Conservation (phyloP, 2,797 vertebrate species). For the Rallus crepitans region DNA sequence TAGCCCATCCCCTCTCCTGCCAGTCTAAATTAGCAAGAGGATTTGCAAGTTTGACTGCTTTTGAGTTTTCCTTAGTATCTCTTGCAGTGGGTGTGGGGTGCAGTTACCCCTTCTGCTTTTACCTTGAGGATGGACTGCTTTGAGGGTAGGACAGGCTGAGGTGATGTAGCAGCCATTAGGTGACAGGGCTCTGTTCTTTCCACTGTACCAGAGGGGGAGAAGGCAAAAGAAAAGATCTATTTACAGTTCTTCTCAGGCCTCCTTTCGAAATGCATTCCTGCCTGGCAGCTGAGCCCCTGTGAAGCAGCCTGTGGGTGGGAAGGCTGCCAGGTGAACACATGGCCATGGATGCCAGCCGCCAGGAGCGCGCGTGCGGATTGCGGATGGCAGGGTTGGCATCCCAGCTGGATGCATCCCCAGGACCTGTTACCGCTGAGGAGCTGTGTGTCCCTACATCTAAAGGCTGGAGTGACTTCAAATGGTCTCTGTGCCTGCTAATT, state of each 20-base stretch:
- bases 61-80: background rate
- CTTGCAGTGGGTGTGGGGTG: background rate
- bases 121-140: background rate
- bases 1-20: background rate
- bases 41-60: background rate
- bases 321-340: conserved; percentile 33
- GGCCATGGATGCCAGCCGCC: background rate
- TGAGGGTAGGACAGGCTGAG: background rate
- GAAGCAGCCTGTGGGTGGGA: background rate
- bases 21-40: background rate
- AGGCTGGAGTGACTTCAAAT: conserved; percentile 8
- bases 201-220: background rate
- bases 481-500: background rate
- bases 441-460: background rate
- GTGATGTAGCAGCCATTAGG: accelerated
- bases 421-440: background rate
- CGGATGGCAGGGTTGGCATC: background rate
- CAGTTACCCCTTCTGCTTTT: too few species aligned
- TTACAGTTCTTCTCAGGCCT: background rate
- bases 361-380: background rate
- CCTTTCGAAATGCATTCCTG: background rate
- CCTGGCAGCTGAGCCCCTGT: conserved; percentile 45
- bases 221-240: background rate
- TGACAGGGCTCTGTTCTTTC: background rate
- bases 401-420: background rate